A percentile compares a stretch with the other conserved stretches of the same genome.
Evolutionary conservation across 1,140 invertebrate species (phyloP).

Genomic region (Rhopalosiphum maidis): DNA sequence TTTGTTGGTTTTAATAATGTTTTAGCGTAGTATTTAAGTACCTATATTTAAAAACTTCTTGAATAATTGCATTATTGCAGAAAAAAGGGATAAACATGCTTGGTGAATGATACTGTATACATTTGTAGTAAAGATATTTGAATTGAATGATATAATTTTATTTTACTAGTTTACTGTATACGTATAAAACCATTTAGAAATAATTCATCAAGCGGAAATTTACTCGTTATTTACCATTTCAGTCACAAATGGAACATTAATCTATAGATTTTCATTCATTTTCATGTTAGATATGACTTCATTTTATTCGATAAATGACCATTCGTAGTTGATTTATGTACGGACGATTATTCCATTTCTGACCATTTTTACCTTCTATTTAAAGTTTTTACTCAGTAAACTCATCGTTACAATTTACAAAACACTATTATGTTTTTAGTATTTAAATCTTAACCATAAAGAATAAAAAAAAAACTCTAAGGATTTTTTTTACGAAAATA

Average conservation of each 20-base stretch:
- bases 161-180: neutral
- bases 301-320: slow-evolving; percentile 14
- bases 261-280: slow-evolving; percentile 26
- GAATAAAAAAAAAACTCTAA: too few species aligned
- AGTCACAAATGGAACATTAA: slow-evolving; percentile 14
- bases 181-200: neutral
- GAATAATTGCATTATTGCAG: neutral
- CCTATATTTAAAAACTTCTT: too few species aligned
- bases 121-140: neutral
- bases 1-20: neutral
- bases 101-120: neutral
- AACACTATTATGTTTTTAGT: neutral
- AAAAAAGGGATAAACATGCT: too few species aligned
- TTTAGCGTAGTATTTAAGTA: too few species aligned
- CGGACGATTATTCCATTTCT: neutral
- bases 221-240: slow-evolving; percentile 20
- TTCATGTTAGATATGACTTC: neutral
- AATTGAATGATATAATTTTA: neutral
- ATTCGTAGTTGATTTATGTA: slow-evolving; percentile 14
- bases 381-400: neutral
- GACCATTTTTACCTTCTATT: neutral
- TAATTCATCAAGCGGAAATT: neutral
- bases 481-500: too few species aligned
- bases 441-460: neutral
- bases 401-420: neutral